phyloP scores from a whole-genome alignment of 2,797 vertebrate species.

The Philypnodon macrostomus region DNA sequence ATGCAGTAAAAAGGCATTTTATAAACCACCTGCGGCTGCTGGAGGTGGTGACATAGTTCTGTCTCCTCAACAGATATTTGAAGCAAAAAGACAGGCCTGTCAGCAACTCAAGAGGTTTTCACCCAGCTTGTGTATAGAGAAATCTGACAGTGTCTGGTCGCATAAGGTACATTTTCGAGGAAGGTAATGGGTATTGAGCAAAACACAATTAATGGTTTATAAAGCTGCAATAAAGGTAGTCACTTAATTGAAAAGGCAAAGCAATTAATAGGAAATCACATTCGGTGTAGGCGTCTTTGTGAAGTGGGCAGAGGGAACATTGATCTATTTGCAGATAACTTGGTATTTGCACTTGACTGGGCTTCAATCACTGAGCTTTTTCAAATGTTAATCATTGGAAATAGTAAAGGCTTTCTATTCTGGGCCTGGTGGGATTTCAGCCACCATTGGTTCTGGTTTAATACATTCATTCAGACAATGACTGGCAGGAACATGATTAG shows the following conservation, averaged over 20 bases:
- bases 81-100: no score
- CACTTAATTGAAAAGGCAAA: constrained; percentile 16
- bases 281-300: constrained; percentile 25
- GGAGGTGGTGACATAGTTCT: no score
- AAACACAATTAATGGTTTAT: background rate
- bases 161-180: no score
- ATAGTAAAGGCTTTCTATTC: constrained; percentile 23
- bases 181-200: no score
- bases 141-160: no score
- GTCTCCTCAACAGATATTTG: no score
- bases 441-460: constrained; percentile 39
- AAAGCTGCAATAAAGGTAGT: constrained; percentile 16
- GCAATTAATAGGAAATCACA: constrained; percentile 28
- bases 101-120: no score
- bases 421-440: constrained; percentile 25
- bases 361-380: constrained; percentile 38
- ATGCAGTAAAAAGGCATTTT: no score
- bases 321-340: constrained; percentile 45
- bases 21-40: no score
- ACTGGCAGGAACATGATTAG: constrained; percentile 27
- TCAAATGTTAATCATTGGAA: constrained; percentile 41
- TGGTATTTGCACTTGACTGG: constrained; percentile 44
- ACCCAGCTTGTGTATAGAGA: no score
- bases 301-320: constrained; percentile 25
- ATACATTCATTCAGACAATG: constrained; percentile 38